Percentiles rank a stretch among this genome's conserved stretches.
Evolutionary conservation across 1,140 invertebrate genomes (phyloP).

Genomic region (Drosophila novamexicana): DNA sequence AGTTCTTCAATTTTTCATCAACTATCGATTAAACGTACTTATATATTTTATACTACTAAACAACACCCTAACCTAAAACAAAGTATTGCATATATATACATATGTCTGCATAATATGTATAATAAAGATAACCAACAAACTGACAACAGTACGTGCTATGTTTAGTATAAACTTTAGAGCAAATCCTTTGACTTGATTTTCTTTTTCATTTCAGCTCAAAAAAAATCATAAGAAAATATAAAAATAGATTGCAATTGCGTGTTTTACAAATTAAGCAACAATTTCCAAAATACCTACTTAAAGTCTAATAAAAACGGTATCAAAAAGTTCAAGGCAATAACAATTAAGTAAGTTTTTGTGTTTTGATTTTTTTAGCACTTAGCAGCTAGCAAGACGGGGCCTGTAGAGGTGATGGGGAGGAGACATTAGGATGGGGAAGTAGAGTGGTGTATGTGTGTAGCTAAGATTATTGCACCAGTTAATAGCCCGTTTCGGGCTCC

Average conservation of each 20-base stretch:
- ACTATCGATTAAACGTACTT: constrained; percentile 43
- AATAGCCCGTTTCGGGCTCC: constrained; percentile 83
- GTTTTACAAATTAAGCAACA: constrained; percentile 79
- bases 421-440: not conserved
- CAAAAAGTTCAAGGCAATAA: constrained; percentile 76
- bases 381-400: constrained; percentile 62
- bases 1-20: constrained; percentile 50
- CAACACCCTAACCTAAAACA: constrained; percentile 78
- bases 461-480: constrained; percentile 63
- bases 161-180: constrained; percentile 51
- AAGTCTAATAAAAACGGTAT: constrained; percentile 68
- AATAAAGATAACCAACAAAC: constrained; percentile 38
- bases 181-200: constrained; percentile 59
- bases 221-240: constrained; percentile 26
- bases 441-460: constrained; percentile 15
- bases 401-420: constrained; percentile 34
- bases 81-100: constrained; percentile 60
- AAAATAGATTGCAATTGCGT: constrained; percentile 71
- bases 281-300: constrained; percentile 81
- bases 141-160: constrained; percentile 31
- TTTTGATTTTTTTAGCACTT: constrained; percentile 51
- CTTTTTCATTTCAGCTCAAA: constrained; percentile 6
- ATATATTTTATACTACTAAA: constrained; percentile 62
- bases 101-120: constrained; percentile 8
- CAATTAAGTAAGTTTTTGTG: constrained; percentile 74